Evolutionary conservation across 2,113 vertebrate genomes (phyloP), one percentile per base, ranked within the genome.

Genomic region (Centrocercus urophasianus): DNA sequence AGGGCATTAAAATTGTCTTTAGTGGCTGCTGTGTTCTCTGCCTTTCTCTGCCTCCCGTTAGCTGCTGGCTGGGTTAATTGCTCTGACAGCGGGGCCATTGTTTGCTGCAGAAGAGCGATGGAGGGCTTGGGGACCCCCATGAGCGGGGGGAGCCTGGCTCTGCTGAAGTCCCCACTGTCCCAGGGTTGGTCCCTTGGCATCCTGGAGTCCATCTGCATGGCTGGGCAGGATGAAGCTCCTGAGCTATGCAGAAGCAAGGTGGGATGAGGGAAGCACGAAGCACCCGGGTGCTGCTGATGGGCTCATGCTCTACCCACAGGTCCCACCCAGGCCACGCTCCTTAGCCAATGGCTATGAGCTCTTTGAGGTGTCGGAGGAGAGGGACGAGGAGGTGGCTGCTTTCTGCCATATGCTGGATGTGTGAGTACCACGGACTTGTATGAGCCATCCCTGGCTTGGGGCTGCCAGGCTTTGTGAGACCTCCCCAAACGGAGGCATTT

Each of bases 351-450:
- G 98, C 88, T 99, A 99, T 1, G 98, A 99, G 91, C 97, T 99
- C 85, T 99, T 99, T 38, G 98, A 99, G 87, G 99, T 99, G 88
- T 99, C 98, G 0, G 99, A 99, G 97, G 99, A 99, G 94, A 95
- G 99, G 72, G 99, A 99, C 30, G 99, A 99, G 96, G 99, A 99
- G 96, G 99, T 99, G 93, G 99, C 99, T 2, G 98, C 99, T 0
- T 99, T 99, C 97, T 99, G 99, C 83, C 99, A 99, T 98, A 99
- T 99, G 98, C 98, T 99, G 93, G 99, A 99, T 3, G 88, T 99
- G 99, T 99, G 97, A 99, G 99, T 98, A 73, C 52, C 65, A 5
- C 15, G 0, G 9, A 27, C 2, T 0, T 30, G 6, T 30, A n/a
- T 24, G 2, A 17, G 45, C 25, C 19, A 6, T 32, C 22, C 32